Conservation (phyloP, 1,140 invertebrate species). For the Macrotrachela quadricornifera region DNA sequence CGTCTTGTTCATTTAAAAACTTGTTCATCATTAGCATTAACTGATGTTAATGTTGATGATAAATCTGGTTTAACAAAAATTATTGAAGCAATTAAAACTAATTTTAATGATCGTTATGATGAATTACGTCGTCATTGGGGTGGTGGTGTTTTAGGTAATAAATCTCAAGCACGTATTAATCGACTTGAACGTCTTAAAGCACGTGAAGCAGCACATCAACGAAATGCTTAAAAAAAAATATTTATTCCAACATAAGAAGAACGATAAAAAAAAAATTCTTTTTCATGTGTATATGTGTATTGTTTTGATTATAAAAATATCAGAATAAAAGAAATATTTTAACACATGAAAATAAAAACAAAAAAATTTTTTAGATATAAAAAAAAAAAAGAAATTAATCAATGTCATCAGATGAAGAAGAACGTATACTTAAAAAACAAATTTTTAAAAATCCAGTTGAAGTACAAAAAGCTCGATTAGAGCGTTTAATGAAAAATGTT, state of each 20-base stretch:
- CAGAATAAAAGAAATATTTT: too few species aligned
- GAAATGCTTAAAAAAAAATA: too few species aligned
- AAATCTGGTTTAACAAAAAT: conserved; percentile 63
- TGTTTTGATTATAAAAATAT: too few species aligned
- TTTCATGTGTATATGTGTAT: too few species aligned
- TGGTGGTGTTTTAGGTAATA: conserved; percentile 74
- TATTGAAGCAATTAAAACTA: conserved; percentile 77
- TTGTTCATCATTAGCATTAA: conserved; percentile 61
- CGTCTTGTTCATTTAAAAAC: conserved; percentile 76
- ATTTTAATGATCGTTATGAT: conserved; percentile 92
- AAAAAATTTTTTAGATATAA: too few species aligned
- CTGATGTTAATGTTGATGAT: conserved; percentile 47
- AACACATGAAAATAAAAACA: too few species aligned
- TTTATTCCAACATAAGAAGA: too few species aligned
- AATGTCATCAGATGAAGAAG: too few species aligned
- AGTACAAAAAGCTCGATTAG: conserved; percentile 1
- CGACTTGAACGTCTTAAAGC: conserved; percentile 87
- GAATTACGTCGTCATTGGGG: conserved; percentile 84
- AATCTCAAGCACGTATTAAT: conserved; percentile 72
- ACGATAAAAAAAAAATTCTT: too few species aligned
- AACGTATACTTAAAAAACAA: too few species aligned
- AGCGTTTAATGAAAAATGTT: conserved; percentile 4
- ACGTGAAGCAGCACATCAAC: conserved; percentile 38
- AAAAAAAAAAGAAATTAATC: too few species aligned
- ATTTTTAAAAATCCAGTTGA: background rate